Conservation (phyloP, 2,113 vertebrate species). For the Vireo altiloquus region DNA sequence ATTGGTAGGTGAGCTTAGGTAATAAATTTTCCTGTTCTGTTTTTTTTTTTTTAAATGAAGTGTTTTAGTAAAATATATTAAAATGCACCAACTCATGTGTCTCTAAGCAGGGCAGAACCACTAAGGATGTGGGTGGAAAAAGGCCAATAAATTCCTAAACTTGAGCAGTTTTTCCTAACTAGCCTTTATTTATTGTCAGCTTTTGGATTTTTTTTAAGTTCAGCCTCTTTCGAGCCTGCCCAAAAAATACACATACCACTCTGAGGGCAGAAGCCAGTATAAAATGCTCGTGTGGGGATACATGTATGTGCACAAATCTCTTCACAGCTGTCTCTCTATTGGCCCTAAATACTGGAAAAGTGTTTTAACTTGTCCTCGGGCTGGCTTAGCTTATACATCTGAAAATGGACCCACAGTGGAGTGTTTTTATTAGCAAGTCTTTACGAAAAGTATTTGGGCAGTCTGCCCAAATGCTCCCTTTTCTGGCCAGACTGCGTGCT, state of each 20-base stretch:
- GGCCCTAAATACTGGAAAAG: neutral
- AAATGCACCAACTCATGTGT: neutral
- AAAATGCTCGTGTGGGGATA: neutral
- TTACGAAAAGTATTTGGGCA: neutral
- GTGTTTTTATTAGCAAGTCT: conserved; percentile 13
- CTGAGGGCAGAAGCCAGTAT: neutral
- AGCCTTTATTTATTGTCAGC: neutral
- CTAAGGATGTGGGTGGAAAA: neutral
- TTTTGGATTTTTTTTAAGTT: neutral
- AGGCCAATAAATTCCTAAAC: neutral
- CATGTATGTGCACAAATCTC: neutral
- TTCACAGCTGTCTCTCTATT: neutral
- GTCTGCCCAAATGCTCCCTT: neutral
- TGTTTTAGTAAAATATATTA: neutral
- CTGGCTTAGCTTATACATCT: neutral
- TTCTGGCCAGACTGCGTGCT: neutral
- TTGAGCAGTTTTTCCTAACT: neutral
- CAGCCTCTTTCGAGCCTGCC: neutral
- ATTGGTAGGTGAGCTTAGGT: neutral
- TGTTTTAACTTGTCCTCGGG: neutral
- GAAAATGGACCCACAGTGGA: conserved; percentile 6
- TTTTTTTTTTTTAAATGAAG: neutral
- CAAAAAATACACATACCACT: neutral
- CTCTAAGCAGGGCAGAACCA: neutral
- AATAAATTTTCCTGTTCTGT: neutral